Evolutionary conservation across 2,113 vertebrate species (phyloP).

Genomic region (Baryphthengus martii): DNA sequence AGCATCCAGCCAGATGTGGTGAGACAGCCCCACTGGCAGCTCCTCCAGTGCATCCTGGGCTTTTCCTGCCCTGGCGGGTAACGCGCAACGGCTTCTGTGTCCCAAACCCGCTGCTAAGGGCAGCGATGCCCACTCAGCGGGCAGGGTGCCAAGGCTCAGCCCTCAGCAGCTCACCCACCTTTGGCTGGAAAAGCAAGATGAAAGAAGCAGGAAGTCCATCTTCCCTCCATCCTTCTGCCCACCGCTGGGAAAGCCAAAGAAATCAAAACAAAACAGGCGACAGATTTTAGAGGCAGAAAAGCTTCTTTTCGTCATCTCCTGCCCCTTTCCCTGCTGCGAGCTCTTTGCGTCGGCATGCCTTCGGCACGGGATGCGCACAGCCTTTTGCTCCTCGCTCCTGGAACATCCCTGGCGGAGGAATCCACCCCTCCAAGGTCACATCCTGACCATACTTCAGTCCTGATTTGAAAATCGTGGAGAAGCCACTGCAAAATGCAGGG

Average conservation of each 20-base stretch:
- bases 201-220: neutral
- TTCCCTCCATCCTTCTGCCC: neutral
- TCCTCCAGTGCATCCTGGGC: neutral
- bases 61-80: neutral
- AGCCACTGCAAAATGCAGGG: neutral
- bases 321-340: neutral
- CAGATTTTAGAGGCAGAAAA: neutral
- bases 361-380: fast-evolving
- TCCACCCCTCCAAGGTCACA: fast-evolving
- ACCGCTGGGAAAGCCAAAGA: neutral
- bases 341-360: neutral
- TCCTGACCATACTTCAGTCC: neutral
- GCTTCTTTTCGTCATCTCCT: neutral
- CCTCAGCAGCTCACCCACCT: fast-evolving
- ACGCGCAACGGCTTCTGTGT: fast-evolving
- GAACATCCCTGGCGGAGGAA: neutral
- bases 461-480: neutral
- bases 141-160: neutral
- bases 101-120: fast-evolving
- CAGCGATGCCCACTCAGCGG: neutral
- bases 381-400: neutral
- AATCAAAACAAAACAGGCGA: neutral
- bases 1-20: fast-evolving
- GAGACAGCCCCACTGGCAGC: neutral
- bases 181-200: neutral